phyloP scores from a whole-genome alignment of 2,113 vertebrate genomes.

The Mastomys coucha region DNA sequence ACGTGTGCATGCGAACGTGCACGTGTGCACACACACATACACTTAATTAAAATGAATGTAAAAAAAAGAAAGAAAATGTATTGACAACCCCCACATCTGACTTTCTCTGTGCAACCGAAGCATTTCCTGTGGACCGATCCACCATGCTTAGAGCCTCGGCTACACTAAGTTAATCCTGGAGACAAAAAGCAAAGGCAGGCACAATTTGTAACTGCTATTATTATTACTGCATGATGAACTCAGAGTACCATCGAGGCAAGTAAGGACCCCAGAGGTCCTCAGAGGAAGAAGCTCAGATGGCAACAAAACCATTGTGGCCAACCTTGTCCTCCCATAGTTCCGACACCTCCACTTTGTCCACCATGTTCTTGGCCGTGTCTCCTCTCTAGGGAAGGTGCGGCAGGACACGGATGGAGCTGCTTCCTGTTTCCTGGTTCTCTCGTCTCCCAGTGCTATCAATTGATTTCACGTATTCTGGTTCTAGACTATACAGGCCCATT shows the following conservation, averaged over 20 bases:
- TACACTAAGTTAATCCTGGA: neutral
- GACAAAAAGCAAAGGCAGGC: neutral
- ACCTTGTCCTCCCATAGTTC: neutral
- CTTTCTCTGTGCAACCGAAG: neutral
- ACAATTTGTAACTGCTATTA: neutral
- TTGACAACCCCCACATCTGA: neutral
- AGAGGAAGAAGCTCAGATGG: neutral
- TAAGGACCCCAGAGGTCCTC: neutral
- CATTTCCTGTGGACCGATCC: neutral
- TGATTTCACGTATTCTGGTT: constrained; percentile 31
- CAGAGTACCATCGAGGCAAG: neutral
- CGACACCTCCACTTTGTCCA: neutral
- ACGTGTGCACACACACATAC: neutral
- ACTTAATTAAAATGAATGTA: neutral
- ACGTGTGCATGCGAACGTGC: too few species aligned
- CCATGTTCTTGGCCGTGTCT: neutral
- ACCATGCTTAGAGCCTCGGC: neutral
- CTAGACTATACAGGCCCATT: neutral
- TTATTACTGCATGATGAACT: neutral
- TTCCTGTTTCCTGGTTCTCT: neutral
- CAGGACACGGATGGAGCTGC: neutral
- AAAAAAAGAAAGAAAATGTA: neutral
- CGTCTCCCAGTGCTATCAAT: neutral
- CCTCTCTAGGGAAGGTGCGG: neutral
- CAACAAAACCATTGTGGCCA: neutral